phyloP scores from a whole-genome alignment of 2,888 invertebrate genomes.

The Galerucella calmariensis region DNA sequence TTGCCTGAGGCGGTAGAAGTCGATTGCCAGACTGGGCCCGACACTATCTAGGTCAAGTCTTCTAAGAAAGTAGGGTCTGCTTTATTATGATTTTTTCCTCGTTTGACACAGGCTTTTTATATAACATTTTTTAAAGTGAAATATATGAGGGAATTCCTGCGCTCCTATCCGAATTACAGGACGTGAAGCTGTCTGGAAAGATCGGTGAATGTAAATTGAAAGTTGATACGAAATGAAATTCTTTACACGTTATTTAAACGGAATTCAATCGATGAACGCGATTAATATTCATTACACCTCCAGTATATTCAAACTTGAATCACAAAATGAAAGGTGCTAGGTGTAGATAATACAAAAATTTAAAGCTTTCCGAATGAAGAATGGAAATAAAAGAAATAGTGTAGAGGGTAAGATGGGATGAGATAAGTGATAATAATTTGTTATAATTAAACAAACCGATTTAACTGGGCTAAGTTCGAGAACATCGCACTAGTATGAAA shows the following conservation, averaged over 20 bases:
- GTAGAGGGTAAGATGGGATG: too few species aligned
- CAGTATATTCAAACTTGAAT: background rate
- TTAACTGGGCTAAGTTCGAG: too few species aligned
- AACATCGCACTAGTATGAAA: too few species aligned
- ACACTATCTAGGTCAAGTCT: slow-evolving; percentile 29
- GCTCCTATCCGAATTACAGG: background rate
- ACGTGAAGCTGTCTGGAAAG: background rate
- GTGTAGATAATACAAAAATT: too few species aligned
- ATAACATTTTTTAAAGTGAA: background rate
- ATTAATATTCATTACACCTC: background rate
- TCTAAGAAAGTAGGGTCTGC: slow-evolving; percentile 19
- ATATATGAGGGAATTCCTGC: background rate
- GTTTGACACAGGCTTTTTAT: slow-evolving; percentile 21
- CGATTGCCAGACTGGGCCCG: slow-evolving; percentile 25
- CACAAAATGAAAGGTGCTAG: too few species aligned
- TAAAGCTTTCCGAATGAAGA: too few species aligned
- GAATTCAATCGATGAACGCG: background rate
- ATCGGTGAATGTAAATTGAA: background rate
- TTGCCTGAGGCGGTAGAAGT: slow-evolving; percentile 27
- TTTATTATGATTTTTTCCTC: slow-evolving; percentile 30
- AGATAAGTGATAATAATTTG: too few species aligned
- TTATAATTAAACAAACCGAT: too few species aligned
- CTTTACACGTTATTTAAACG: background rate
- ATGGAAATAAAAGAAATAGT: too few species aligned
- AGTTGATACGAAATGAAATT: background rate